Base-by-base conservation (phyloP, 1,140 invertebrate species). In the Neomicropteryx cornuta region DNA sequence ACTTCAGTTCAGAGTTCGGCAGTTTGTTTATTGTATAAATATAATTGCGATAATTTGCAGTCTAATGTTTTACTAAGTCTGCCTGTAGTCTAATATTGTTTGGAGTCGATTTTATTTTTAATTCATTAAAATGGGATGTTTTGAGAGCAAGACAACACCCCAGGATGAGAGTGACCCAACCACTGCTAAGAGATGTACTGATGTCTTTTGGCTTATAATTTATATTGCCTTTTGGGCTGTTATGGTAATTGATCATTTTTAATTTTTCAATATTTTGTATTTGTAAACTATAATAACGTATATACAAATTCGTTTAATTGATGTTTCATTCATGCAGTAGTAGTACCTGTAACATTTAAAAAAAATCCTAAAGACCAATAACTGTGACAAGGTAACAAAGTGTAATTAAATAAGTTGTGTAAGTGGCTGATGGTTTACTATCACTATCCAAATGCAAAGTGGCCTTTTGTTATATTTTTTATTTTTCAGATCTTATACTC, bases 141-240 rank as follows among this genome's bases (percentile, higher is more conserved):
- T 38, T 29, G 36, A 38, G 24, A 42, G 41, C 29, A 42, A 42
- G 27, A 33, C 31, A 20, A 38, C 41, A 13, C 29, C 31, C 3
- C 11, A 42, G 29, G 32, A 42, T 38, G 35, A 33, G 22, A n/a
- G n/a, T n/a, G n/a, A n/a, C n/a, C 41, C 41, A 24, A 38, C 35
- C 19, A 33, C 29, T 17, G 29, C 24, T 18, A 67, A 81, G 49
- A 70, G 75, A 36, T 88, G 86, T 60, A 95, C 91, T 3, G 91
- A 95, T 68, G 74, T 90, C 11, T 70, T 87, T 41, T 90, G 84
- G 76, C 72, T 93, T 16, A 70, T 80, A 47, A 59, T 90, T 44
- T 94, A 87, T 55, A 72, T 90, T 38, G 52, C 81, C 30, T 93
- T 93, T 68, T 89, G 85, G 80, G 79, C 80, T 56, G 68, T 91